These are phyloP conservation scores for Astatotilapia flaviijosephi DNA, from an alignment of 2,113 vertebrate species.

Conservation along the genomic window DNA sequence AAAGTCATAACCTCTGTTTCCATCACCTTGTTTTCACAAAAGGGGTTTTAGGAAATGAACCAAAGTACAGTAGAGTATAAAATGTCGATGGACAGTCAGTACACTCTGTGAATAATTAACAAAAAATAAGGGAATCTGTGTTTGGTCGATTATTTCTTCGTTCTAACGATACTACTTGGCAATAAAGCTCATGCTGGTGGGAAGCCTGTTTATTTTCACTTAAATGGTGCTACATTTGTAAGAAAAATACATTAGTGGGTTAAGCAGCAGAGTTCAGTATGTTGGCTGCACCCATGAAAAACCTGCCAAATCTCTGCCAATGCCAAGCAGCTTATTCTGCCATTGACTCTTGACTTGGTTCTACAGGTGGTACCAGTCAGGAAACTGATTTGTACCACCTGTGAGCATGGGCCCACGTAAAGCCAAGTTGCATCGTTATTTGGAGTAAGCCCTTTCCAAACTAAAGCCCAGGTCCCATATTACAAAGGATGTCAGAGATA, in stretches of 20 bases:
- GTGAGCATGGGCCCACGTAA: background rate
- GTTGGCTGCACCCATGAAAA: background rate
- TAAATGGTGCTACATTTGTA: background rate
- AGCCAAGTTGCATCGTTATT: background rate
- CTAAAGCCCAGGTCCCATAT: background rate
- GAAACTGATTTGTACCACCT: background rate
- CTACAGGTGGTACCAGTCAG: background rate
- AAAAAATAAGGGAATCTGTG: background rate
- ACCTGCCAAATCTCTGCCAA: background rate
- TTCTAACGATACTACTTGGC: background rate
- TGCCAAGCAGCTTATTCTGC: background rate
- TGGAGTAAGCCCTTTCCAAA: background rate
- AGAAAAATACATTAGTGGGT: background rate
- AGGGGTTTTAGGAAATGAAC: background rate
- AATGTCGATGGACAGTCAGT: background rate
- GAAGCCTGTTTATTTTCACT: background rate
- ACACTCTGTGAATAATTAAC: background rate
- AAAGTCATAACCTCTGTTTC: background rate
- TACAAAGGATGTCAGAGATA: background rate
- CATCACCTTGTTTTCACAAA: background rate
- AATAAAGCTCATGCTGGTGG: background rate
- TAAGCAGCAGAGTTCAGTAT: background rate
- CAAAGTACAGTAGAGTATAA: background rate
- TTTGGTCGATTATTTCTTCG: background rate
- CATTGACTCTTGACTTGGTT: background rate